Conservation (phyloP, 2,113 vertebrate genomes). For the Centrocercus urophasianus region DNA sequence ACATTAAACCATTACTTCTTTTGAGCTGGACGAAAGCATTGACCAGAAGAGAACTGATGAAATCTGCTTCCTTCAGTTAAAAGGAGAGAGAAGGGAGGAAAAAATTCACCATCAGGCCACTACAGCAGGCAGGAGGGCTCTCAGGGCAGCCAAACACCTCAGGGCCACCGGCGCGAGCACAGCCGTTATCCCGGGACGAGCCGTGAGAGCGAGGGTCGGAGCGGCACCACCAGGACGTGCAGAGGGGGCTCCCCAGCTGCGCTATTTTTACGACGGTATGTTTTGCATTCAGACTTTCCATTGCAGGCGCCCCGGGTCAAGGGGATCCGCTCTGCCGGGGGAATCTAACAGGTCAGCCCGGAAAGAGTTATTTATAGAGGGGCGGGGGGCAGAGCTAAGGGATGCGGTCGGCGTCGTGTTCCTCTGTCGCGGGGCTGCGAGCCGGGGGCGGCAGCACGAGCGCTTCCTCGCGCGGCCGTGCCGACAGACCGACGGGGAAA, state of each 20-base stretch:
- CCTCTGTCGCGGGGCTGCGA: neutral
- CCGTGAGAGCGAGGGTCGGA: neutral
- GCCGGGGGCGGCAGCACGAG: neutral
- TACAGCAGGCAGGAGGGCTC: neutral
- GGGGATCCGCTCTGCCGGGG: constrained; percentile 51
- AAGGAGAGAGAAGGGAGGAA: neutral
- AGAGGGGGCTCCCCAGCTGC: neutral
- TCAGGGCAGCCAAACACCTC: no score
- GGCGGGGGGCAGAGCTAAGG: neutral
- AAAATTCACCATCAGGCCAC: fast-evolving
- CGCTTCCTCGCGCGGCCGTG: no score
- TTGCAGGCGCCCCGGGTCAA: constrained; percentile 50
- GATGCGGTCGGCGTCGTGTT: neutral
- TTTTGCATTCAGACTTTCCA: constrained; percentile 77
- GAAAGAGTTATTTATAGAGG: constrained; percentile 77
- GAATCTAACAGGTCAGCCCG: constrained; percentile 74
- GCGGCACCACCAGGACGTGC: neutral
- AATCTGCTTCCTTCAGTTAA: neutral
- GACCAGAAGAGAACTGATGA: neutral
- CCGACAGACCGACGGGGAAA: no score
- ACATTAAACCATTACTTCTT: neutral
- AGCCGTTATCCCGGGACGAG: neutral
- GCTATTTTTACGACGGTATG: constrained; percentile 80
- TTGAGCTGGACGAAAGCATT: neutral
- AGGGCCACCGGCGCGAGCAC: neutral